phyloP scores from a whole-genome alignment of 2,797 vertebrate genomes.

The Bradypus variegatus region DNA sequence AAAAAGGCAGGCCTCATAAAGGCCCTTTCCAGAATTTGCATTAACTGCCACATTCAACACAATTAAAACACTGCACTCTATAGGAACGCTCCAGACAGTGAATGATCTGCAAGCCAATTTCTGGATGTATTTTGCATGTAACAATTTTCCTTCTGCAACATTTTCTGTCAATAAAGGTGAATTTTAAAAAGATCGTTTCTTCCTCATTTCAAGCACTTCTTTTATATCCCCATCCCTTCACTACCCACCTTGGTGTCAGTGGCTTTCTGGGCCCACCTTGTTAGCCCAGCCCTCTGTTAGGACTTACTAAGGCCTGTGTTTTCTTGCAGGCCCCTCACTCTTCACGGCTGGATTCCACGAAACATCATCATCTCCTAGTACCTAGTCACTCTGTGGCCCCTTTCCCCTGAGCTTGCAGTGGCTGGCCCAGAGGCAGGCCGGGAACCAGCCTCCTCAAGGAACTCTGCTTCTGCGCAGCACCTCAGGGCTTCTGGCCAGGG shows the following conservation, averaged over 20 bases:
- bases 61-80: not conserved
- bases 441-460: not conserved
- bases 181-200: not conserved
- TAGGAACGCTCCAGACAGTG: not conserved
- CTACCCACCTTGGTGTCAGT: not conserved
- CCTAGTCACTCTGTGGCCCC: not conserved
- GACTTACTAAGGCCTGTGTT: not conserved
- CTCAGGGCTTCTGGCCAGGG: not conserved
- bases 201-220: slow-evolving; percentile 16
- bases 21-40: not conserved
- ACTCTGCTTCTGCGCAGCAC: not conserved
- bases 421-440: not conserved
- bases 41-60: slow-evolving; percentile 8
- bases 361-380: not conserved
- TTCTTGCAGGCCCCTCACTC: not conserved
- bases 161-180: not conserved
- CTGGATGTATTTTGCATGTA: not conserved
- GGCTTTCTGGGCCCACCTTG: not conserved
- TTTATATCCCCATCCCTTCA: not conserved
- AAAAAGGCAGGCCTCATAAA: not conserved
- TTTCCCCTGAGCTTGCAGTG: not conserved
- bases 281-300: not conserved
- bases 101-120: not conserved
- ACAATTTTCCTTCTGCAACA: slow-evolving; percentile 16
- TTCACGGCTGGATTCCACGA: not conserved